These are phyloP conservation scores for Atethmia centrago DNA, from an alignment of 2,888 invertebrate genomes.

Conservation along the genomic window DNA sequence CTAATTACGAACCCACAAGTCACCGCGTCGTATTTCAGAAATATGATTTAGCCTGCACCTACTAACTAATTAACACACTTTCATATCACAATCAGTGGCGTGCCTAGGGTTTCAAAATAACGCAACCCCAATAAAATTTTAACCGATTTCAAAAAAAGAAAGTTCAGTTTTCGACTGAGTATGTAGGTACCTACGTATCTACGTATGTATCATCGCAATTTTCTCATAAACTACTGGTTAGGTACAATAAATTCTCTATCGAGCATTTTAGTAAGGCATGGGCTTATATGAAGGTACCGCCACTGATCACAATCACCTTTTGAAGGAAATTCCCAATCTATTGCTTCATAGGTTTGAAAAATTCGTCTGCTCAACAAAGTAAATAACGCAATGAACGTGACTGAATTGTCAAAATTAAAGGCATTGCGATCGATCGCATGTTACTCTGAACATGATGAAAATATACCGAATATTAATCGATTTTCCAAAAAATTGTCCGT, in stretches of 20 bases:
- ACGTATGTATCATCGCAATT: no score
- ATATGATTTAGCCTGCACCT: not conserved
- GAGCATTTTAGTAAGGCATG: no score
- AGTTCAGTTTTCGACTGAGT: no score
- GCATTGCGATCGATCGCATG: not conserved
- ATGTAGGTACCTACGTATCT: no score
- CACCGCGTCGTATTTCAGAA: not conserved
- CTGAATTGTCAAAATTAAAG: not conserved
- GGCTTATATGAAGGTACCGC: no score
- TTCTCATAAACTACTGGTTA: no score
- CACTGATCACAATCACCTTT: no score
- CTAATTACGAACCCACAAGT: not conserved
- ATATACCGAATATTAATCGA: not conserved
- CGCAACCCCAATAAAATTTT: no score
- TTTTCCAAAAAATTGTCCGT: not conserved
- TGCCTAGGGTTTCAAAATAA: no score
- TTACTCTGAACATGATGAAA: not conserved
- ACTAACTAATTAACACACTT: not conserved
- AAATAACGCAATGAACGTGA: not conserved
- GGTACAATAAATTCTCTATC: no score
- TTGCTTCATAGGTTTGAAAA: not conserved
- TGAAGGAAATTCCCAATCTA: not conserved
- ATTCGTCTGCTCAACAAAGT: not conserved
- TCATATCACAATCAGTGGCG: not conserved
- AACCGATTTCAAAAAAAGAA: no score